Percentiles rank a stretch among this genome's conserved stretches.
phyloP scores from a whole-genome alignment of 2,113 vertebrate genomes.

The Marmota monax region DNA sequence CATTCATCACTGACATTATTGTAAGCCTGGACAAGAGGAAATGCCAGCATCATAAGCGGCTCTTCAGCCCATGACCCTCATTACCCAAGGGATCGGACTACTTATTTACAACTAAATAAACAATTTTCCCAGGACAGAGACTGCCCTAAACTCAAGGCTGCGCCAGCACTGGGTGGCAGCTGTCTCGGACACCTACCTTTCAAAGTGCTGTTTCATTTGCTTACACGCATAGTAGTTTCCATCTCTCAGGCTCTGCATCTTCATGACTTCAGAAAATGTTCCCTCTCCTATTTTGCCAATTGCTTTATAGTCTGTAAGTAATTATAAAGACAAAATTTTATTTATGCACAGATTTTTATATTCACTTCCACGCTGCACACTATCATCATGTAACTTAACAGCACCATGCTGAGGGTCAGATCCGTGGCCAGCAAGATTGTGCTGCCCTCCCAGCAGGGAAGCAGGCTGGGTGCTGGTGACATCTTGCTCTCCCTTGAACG shows the following conservation, averaged over 20 bases:
- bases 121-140: no score
- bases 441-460: neutral
- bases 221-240: slow-evolving; percentile 93
- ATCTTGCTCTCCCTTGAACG: fast-evolving
- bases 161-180: fast-evolving
- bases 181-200: slow-evolving; percentile 86
- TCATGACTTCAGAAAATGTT: slow-evolving; percentile 93
- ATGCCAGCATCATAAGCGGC: neutral
- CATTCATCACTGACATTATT: neutral
- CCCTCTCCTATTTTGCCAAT: slow-evolving; percentile 94
- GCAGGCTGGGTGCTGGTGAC: neutral
- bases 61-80: neutral
- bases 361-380: neutral
- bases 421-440: neutral
- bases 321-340: neutral
- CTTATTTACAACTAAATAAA: fast-evolving
- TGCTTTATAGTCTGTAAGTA: slow-evolving; percentile 90
- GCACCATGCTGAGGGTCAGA: fast-evolving
- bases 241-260: slow-evolving; percentile 91
- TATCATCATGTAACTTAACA: neutral
- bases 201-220: slow-evolving; percentile 92
- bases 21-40: neutral
- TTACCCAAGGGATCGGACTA: neutral
- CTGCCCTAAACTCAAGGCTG: fast-evolving
- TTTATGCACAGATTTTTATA: neutral